These are phyloP conservation scores for Lasioglossum albipes DNA, from an alignment of 1,140 invertebrate species.

Conservation along the genomic window DNA sequence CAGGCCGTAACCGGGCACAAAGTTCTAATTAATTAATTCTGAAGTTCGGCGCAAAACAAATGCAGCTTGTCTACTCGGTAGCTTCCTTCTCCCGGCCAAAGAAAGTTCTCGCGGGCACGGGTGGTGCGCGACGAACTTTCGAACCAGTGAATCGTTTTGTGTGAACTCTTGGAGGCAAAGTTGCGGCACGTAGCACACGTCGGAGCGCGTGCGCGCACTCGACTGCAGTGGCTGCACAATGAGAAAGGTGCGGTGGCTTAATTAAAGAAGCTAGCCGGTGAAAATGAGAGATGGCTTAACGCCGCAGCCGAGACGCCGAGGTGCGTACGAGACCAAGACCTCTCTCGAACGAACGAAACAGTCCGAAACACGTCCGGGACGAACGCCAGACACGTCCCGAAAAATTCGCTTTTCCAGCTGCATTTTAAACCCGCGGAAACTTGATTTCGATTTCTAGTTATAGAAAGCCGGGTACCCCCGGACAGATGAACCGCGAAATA, in stretches of 20 bases:
- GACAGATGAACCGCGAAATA: too few relatives aligned
- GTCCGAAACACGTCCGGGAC: too few relatives aligned
- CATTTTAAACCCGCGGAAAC: too few relatives aligned
- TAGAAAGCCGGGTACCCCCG: too few relatives aligned
- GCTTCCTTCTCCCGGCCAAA: background rate
- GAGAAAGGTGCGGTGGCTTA: slow-evolving; percentile 35
- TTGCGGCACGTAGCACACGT: background rate
- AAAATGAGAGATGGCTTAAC: slow-evolving; percentile 21
- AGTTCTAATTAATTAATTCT: slow-evolving; percentile 7
- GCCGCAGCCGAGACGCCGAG: background rate
- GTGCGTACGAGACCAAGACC: background rate
- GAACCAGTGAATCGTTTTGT: slow-evolving; percentile 2
- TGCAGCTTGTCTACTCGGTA: background rate
- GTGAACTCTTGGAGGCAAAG: background rate
- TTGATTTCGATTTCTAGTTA: too few relatives aligned
- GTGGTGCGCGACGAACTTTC: slow-evolving; percentile 3
- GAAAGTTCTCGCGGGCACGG: background rate
- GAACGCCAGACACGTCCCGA: too few relatives aligned
- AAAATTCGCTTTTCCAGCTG: too few relatives aligned
- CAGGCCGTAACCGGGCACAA: background rate
- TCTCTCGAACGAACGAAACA: background rate
- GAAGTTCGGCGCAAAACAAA: slow-evolving; percentile 3
- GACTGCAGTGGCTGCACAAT: slow-evolving; percentile 24
- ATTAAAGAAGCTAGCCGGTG: slow-evolving; percentile 34
- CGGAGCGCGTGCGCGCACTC: background rate